Conservation (phyloP, 2,888 invertebrate genomes). For the Drosophila lacicola region DNA sequence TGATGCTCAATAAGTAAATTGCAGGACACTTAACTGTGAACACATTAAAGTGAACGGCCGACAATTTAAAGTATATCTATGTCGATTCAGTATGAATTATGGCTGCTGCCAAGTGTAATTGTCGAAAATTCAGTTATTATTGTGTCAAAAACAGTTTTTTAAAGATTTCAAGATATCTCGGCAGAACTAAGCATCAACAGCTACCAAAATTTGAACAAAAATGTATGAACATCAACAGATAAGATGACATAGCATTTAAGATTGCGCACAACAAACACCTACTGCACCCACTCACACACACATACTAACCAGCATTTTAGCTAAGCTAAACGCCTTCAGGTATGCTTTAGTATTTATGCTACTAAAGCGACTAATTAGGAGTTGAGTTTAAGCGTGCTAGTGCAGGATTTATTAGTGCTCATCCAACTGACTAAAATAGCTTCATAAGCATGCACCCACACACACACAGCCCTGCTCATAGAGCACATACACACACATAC, state of each 20-base stretch:
- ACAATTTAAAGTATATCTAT: no score
- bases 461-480: conserved; percentile 8
- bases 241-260: no score
- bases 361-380: conserved; percentile 15
- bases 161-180: no score
- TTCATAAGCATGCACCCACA: conserved; percentile 13
- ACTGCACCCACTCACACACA: not conserved
- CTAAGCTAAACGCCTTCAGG: not conserved
- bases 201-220: not conserved
- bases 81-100: no score
- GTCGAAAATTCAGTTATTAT: no score
- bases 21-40: not conserved
- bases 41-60: no score
- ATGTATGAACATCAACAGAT: not conserved
- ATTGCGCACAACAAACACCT: no score
- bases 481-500: conserved; percentile 6
- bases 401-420: conserved; percentile 28
- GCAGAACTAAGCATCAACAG: no score
- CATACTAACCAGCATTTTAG: not conserved
- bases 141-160: no score
- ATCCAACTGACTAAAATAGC: conserved; percentile 28
- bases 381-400: not conserved
- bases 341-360: conserved; percentile 15
- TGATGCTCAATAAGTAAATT: no score
- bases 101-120: no score